phyloP scores from a whole-genome alignment of 2,113 vertebrate genomes.

The Malurus cyaneus region DNA sequence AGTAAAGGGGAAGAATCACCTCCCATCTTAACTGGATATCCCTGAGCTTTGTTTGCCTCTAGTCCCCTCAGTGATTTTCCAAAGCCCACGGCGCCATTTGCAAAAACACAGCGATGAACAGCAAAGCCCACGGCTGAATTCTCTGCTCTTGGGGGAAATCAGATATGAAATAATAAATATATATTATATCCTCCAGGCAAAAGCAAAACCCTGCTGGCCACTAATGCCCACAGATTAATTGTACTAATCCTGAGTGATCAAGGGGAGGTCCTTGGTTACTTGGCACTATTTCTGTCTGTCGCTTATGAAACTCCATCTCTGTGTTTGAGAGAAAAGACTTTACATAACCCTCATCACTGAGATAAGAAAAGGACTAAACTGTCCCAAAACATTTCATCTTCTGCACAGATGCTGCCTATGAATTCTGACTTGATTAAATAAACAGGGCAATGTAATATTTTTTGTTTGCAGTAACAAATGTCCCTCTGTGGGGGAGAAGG shows the following conservation, averaged over 20 bases:
- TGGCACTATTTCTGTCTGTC: constrained; percentile 23
- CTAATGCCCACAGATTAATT: constrained; percentile 65
- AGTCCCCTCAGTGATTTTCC: neutral
- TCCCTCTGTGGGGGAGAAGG: neutral
- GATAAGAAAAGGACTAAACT: constrained; percentile 62
- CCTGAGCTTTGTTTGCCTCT: neutral
- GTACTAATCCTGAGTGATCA: constrained; percentile 37
- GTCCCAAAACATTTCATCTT: constrained; percentile 55
- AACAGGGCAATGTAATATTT: neutral
- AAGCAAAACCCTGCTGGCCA: constrained; percentile 16
- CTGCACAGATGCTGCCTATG: constrained; percentile 58
- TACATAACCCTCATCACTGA: constrained; percentile 43
- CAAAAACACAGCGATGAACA: neutral
- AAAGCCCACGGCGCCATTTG: neutral
- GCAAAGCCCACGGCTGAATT: neutral
- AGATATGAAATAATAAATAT: constrained; percentile 67
- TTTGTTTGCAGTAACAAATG: constrained; percentile 9
- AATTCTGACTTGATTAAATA: constrained; percentile 56
- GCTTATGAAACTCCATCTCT: constrained; percentile 55
- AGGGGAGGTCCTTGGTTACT: constrained; percentile 11
- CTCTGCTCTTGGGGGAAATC: constrained; percentile 27
- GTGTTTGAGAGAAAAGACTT: constrained; percentile 46
- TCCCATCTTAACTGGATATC: neutral
- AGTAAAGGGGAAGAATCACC: neutral
- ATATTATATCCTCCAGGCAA: constrained; percentile 22